A percentile compares a stretch with the other conserved stretches of the same genome.
Conservation (phyloP, 2,888 invertebrate species). For the Argynnis bischoffii region DNA sequence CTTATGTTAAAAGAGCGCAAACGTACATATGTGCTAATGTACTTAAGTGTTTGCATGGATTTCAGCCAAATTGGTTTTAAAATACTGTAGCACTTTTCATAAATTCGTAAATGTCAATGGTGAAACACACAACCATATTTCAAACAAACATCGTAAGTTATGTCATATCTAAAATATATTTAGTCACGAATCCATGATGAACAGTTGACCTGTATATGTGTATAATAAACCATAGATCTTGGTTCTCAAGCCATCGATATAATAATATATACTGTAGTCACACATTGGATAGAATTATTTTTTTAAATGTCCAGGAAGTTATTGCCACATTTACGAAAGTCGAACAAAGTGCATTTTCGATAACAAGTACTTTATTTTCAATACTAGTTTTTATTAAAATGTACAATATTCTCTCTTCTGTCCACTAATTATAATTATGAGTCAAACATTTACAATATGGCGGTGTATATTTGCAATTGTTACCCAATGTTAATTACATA, state of each 20-base stretch:
- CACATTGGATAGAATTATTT: too few relatives aligned
- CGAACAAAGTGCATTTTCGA: too few relatives aligned
- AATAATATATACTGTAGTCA: background rate
- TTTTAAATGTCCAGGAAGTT: too few relatives aligned
- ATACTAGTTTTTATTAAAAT: too few relatives aligned
- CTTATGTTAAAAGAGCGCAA: too few relatives aligned
- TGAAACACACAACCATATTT: background rate
- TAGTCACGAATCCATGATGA: conserved; percentile 2
- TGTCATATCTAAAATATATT: background rate
- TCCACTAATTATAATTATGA: too few relatives aligned
- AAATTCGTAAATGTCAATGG: background rate
- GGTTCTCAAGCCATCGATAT: background rate
- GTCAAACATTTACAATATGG: too few relatives aligned
- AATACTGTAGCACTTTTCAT: conserved; percentile 13
- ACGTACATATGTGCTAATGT: conserved; percentile 6
- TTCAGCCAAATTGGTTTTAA: conserved; percentile 35
- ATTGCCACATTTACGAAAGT: too few relatives aligned
- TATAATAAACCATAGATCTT: background rate
- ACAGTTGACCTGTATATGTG: background rate
- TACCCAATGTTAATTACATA: too few relatives aligned
- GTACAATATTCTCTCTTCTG: too few relatives aligned
- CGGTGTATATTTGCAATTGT: too few relatives aligned
- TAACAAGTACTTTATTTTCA: too few relatives aligned
- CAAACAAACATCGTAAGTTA: conserved; percentile 3
- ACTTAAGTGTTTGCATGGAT: conserved; percentile 30